phyloP scores from a whole-genome alignment of 1,140 invertebrate genomes.

The Galleria mellonella region DNA sequence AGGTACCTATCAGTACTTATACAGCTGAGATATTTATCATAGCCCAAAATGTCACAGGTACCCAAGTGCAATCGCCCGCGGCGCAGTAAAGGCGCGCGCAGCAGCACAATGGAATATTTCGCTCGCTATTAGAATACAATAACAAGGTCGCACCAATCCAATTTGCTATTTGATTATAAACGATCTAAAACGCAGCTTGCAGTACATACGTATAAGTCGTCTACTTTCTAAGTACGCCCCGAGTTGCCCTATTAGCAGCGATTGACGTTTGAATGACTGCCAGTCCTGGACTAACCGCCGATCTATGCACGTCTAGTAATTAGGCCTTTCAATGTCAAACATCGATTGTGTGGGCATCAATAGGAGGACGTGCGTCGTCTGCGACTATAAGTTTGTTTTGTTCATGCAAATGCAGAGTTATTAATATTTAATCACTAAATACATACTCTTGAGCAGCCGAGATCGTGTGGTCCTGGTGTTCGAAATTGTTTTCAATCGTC shows the following conservation, averaged over 20 bases:
- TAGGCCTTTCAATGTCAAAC: conserved; percentile 39
- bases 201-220: too few relatives aligned
- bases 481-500: not conserved
- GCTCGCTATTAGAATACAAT: conserved; percentile 52
- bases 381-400: conserved; percentile 13
- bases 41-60: conserved; percentile 1
- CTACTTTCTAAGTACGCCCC: too few relatives aligned
- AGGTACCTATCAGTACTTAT: too few relatives aligned
- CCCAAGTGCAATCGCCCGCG: not conserved
- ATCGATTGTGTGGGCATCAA: conserved; percentile 22
- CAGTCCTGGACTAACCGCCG: not conserved
- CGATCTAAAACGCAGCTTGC: too few relatives aligned
- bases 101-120: conserved; percentile 48
- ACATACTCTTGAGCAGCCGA: not conserved
- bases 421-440: conserved; percentile 10
- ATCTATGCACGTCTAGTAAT: conserved; percentile 25
- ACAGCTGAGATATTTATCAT: too few relatives aligned
- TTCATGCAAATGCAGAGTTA: conserved; percentile 7
- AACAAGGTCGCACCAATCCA: conserved; percentile 33
- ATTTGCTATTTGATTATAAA: conserved; percentile 8
- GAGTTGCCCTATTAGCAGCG: conserved; percentile 11
- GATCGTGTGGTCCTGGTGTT: not conserved
- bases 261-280: conserved; percentile 38
- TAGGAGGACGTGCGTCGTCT: conserved; percentile 8
- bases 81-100: not conserved